Evolutionary conservation across 1,140 invertebrate genomes (phyloP), one percentile per base, ranked within the genome.

Genomic region (Tetramorium parvispinum): DNA sequence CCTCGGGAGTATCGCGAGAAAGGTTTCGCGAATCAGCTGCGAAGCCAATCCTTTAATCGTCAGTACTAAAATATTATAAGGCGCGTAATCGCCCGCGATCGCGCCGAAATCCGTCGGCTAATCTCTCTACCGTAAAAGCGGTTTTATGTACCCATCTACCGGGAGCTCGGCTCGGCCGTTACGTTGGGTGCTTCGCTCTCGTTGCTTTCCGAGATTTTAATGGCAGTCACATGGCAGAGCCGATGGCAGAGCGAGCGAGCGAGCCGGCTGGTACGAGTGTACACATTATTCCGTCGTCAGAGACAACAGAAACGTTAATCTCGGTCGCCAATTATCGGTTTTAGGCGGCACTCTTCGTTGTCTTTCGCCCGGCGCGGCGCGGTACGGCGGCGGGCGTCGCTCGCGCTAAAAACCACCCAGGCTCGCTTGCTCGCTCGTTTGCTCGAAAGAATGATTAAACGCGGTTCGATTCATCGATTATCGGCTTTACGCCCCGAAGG

Each of bases 41-140:
- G 77, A 88, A 81, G 73, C 76, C 83, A 87, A 91, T 90, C 90
- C 90, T 91, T 91, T 91, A 91, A 91, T 91, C 91, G 91, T 91
- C 59, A 75, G 85, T 87, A 87, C 86, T 91, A 88, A 90, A 91
- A 92, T 90, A 91, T 92, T 92, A 92, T 89, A 92, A 87, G 83
- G 85, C 86, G 85, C 85, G 85, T 91, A 91, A 91, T 90, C 79
- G 87, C 59, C 6, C 73, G 76, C 66, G 88, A 91, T 91, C 55
- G 79, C 87, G 79, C 83, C 85, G 59, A 91, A 91, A 90, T 91
- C 91, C 88, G 24, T 10, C 79, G 24, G 65, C 86, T 91, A 91
- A 91, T 91, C 91, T 91, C 90, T 65, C 75, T 85, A 87, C 82
- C 87, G 87, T 91, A 89, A 91, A 91, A 89, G 75, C 87, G 85